Evolutionary conservation across 53 echinoderm and acorn worm species (phyloP).

Genomic region (Mesocentrotus franciscanus): DNA sequence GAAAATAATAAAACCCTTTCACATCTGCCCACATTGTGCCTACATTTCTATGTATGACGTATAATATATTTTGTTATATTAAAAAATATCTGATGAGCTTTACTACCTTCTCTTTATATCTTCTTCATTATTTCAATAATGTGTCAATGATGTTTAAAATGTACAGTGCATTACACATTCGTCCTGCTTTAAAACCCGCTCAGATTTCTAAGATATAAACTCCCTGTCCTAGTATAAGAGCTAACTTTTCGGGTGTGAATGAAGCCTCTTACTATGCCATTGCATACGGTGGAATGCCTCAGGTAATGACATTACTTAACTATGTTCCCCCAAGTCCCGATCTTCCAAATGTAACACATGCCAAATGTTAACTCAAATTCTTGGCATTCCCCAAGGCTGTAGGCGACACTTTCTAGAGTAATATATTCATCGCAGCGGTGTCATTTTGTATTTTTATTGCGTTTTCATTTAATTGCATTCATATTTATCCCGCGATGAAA

Average conservation of each 20-base stretch:
- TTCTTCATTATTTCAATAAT: too few relatives aligned
- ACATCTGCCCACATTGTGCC: too few relatives aligned
- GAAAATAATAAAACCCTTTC: too few relatives aligned
- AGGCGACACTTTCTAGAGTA: constrained; percentile 12
- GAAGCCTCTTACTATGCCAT: not conserved
- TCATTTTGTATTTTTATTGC: constrained; percentile 19
- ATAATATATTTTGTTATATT: too few relatives aligned
- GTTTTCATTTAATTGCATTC: constrained; percentile 25
- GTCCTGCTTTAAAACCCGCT: too few relatives aligned
- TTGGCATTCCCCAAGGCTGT: constrained; percentile 20
- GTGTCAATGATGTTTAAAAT: too few relatives aligned
- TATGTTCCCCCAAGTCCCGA: not conserved
- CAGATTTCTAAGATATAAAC: too few relatives aligned
- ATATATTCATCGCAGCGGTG: constrained; percentile 29
- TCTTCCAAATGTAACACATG: constrained; percentile 36
- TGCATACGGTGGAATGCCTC: not conserved
- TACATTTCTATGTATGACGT: too few relatives aligned
- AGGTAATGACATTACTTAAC: constrained; percentile 48
- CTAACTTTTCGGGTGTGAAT: not conserved
- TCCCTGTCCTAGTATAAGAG: too few relatives aligned
- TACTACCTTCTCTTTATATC: too few relatives aligned
- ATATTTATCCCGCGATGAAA: not conserved
- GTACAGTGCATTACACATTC: too few relatives aligned
- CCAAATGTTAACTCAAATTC: constrained; percentile 11
- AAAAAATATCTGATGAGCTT: too few relatives aligned